phyloP scores from a whole-genome alignment of 2,113 vertebrate species.

The Thunnus maccoyii region DNA sequence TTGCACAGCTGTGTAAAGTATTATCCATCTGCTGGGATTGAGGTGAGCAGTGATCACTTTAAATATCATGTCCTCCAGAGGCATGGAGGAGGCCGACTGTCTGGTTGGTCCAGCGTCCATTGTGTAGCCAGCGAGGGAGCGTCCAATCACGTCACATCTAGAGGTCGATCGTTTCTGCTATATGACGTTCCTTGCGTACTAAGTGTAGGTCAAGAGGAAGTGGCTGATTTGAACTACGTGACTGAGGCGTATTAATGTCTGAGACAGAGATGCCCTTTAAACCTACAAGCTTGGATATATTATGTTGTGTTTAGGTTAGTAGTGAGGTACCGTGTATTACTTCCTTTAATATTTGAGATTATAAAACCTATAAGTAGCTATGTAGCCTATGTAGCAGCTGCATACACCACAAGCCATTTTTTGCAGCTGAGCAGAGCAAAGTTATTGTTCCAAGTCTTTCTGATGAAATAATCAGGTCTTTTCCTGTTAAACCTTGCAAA shows the following conservation, averaged over 20 bases:
- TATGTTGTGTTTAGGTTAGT: neutral
- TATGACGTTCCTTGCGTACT: constrained; percentile 57
- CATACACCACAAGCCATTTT: neutral
- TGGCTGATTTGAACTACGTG: constrained; percentile 72
- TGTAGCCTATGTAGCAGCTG: neutral
- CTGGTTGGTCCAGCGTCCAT: constrained; percentile 62
- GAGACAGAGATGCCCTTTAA: constrained; percentile 35
- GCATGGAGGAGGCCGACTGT: constrained; percentile 75
- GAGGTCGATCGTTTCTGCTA: constrained; percentile 37
- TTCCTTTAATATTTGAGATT: too few species aligned
- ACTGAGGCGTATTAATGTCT: constrained; percentile 41
- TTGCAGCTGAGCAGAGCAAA: neutral
- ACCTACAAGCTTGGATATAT: neutral
- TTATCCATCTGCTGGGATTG: constrained; percentile 74
- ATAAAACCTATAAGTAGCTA: too few species aligned
- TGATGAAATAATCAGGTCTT: neutral
- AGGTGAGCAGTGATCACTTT: constrained; percentile 71
- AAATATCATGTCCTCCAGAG: constrained; percentile 74
- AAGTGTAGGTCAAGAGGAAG: constrained; percentile 71
- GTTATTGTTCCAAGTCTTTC: neutral
- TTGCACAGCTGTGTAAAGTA: constrained; percentile 83
- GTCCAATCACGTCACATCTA: constrained; percentile 55
- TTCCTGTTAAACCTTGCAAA: constrained; percentile 12
- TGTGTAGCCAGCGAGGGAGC: constrained; percentile 61
- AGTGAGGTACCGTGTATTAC: too few species aligned